phyloP scores from a whole-genome alignment of 2,888 invertebrate species.

The Temnothorax unifasciatus region DNA sequence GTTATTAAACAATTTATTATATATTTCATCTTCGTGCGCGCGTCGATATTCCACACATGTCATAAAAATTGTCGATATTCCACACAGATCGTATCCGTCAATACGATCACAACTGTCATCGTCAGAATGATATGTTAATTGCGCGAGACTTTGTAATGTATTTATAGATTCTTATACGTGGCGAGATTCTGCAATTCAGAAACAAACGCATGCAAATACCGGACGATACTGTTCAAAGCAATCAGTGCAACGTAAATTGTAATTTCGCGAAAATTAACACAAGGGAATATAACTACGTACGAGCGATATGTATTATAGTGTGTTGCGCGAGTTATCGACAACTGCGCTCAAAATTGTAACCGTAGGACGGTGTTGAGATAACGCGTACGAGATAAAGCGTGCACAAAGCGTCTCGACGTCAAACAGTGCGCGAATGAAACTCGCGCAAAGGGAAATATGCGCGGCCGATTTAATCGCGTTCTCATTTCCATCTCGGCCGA shows the following conservation, averaged over 20 bases:
- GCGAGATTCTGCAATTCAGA: neutral
- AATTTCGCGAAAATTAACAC: constrained; percentile 18
- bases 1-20: neutral
- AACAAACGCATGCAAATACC: neutral
- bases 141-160: neutral
- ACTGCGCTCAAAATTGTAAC: constrained; percentile 18
- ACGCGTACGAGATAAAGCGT: neutral
- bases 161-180: neutral
- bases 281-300: neutral
- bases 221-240: neutral
- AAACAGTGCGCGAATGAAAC: neutral
- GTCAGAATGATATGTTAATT: neutral
- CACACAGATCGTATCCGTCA: neutral
- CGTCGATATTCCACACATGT: neutral
- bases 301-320: neutral
- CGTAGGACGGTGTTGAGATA: neutral
- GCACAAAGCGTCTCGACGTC: neutral
- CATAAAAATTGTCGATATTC: neutral
- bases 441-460: neutral
- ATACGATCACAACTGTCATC: neutral
- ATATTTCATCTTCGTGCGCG: neutral
- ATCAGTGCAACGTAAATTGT: neutral
- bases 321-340: neutral
- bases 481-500: neutral
- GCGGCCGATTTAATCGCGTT: neutral